These are phyloP conservation scores for Cephus nigrinus DNA, from an alignment of 2,888 invertebrate genomes.

Conservation along the genomic window DNA sequence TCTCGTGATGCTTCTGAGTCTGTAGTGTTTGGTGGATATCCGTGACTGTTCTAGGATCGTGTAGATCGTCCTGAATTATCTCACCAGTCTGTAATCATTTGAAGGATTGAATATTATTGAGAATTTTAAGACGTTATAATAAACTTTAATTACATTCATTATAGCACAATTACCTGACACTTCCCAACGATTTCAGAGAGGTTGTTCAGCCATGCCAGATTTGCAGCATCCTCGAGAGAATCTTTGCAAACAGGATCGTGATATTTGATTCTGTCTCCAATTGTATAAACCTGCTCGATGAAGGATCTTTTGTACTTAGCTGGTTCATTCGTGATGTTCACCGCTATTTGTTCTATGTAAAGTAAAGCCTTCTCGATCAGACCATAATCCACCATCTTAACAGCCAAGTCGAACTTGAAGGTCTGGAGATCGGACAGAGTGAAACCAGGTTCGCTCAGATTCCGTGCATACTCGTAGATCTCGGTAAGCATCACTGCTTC, in stretches of 20 bases:
- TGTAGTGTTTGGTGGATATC: conserved; percentile 25
- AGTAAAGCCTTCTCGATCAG: conserved; percentile 82
- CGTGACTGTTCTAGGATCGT: conserved; percentile 22
- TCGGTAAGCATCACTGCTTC: conserved; percentile 94
- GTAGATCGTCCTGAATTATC: conserved; percentile 49
- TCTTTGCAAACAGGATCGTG: conserved; percentile 74
- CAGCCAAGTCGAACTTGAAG: conserved; percentile 86
- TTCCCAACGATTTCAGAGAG: conserved; percentile 66
- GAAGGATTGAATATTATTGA: not conserved
- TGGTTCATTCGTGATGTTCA: conserved; percentile 74
- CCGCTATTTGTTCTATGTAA: conserved; percentile 85
- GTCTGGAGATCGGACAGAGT: conserved; percentile 78
- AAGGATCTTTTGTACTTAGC: conserved; percentile 68
- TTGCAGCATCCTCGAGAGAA: conserved; percentile 67
- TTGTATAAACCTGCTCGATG: conserved; percentile 67
- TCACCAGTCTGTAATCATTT: conserved; percentile 53
- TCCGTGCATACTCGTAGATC: conserved; percentile 93
- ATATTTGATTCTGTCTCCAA: conserved; percentile 76
- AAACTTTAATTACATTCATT: conserved; percentile 5
- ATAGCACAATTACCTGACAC: conserved; percentile 57
- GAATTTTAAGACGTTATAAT: not conserved
- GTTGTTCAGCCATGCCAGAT: conserved; percentile 72
- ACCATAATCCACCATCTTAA: conserved; percentile 82
- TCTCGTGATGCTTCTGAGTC: conserved; percentile 46
- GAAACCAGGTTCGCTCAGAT: conserved; percentile 80